A percentile compares a stretch with the other conserved stretches of the same genome.
These are phyloP conservation scores for Synanthedon formicaeformis DNA, from an alignment of 2,888 invertebrate species.

Conservation along the genomic window DNA sequence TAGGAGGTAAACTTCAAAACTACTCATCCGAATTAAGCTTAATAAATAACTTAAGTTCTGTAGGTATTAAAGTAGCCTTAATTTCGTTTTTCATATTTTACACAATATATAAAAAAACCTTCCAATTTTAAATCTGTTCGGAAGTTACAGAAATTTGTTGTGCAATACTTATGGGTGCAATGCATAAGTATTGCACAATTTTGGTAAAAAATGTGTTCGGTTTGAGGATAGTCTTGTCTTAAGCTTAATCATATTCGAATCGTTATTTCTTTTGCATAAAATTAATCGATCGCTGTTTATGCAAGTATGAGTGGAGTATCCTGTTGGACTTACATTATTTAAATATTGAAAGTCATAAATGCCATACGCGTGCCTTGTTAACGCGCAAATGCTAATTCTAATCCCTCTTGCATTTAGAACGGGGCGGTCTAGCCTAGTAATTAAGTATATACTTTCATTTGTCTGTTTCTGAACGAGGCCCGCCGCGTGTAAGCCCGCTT, in stretches of 20 bases:
- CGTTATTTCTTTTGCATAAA: not conserved
- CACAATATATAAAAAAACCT: too few species aligned
- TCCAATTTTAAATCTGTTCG: too few species aligned
- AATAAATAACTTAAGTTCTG: too few species aligned
- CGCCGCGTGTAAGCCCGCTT: slow-evolving; percentile 51
- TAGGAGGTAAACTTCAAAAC: too few species aligned
- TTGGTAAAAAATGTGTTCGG: too few species aligned
- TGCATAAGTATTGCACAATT: too few species aligned
- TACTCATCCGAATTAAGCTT: too few species aligned
- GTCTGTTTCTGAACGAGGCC: slow-evolving; percentile 58
- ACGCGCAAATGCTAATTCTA: slow-evolving; percentile 64
- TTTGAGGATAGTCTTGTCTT: too few species aligned
- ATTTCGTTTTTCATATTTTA: too few species aligned
- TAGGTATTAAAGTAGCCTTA: too few species aligned
- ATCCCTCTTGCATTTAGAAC: slow-evolving; percentile 68
- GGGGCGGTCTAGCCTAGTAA: slow-evolving; percentile 67
- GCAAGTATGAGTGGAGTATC: slow-evolving; percentile 12
- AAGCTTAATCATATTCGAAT: not conserved
- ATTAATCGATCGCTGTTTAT: not conserved
- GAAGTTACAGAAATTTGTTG: too few species aligned
- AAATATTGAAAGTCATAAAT: slow-evolving; percentile 62
- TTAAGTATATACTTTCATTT: slow-evolving; percentile 65
- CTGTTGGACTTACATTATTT: slow-evolving; percentile 28
- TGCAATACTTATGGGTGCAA: too few species aligned
- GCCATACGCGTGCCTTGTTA: slow-evolving; percentile 63